A percentile compares a stretch with the other conserved stretches of the same genome.
These are phyloP conservation scores for Alentia gelatinosa DNA, from an alignment of 2,888 invertebrate species.

Conservation along the genomic window DNA sequence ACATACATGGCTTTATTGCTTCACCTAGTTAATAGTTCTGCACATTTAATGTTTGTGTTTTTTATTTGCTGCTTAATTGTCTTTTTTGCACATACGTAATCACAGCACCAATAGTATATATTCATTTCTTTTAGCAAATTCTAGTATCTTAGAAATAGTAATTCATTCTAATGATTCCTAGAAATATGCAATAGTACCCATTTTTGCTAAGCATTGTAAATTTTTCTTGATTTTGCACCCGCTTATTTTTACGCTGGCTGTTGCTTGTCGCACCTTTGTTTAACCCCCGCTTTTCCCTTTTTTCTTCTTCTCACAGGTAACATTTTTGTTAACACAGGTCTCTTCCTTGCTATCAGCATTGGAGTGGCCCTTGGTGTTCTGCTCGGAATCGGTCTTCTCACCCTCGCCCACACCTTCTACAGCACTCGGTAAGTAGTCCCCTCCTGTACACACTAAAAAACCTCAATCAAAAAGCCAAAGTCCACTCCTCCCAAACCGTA, in stretches of 20 bases:
- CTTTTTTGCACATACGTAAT: not conserved
- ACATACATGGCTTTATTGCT: slow-evolving; percentile 17
- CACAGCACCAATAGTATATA: not conserved
- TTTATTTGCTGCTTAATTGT: not conserved
- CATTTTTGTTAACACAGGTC: slow-evolving; percentile 58
- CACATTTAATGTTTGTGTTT: not conserved
- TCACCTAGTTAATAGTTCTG: not conserved
- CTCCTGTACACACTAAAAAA: not conserved
- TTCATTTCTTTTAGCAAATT: too few species aligned
- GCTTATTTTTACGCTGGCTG: not conserved
- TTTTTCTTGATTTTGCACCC: not conserved
- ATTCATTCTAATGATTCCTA: too few species aligned
- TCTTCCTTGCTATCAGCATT: slow-evolving; percentile 62
- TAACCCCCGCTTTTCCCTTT: not conserved
- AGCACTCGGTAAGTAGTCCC: slow-evolving; percentile 28
- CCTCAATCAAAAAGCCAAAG: not conserved
- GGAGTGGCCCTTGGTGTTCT: slow-evolving; percentile 64
- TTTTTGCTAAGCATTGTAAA: too few species aligned
- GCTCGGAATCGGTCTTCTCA: slow-evolving; percentile 63
- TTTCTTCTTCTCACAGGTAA: slow-evolving; percentile 31
- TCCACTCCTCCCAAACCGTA: too few species aligned
- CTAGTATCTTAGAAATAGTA: too few species aligned
- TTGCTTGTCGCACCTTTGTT: slow-evolving; percentile 10
- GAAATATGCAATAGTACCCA: too few species aligned
- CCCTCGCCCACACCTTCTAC: slow-evolving; percentile 59